Base-by-base conservation (phyloP, 1,140 invertebrate genomes). In the Drosophila arizonae region DNA sequence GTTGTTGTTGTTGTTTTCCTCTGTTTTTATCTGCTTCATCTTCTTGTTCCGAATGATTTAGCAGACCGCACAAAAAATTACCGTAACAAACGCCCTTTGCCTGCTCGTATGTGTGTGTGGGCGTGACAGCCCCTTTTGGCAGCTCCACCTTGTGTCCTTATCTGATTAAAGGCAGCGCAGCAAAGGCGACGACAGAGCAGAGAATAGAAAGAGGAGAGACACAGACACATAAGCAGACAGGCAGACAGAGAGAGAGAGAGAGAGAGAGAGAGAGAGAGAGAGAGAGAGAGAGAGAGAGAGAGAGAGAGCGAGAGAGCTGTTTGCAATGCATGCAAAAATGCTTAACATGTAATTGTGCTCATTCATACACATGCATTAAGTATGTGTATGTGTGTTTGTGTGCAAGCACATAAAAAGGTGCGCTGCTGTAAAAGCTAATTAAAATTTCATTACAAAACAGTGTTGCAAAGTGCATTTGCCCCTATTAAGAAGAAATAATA, bases 371-470 rank as follows among this genome's bases (percentile, higher is more conserved):
- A 21, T n/a, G 33, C 63, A 43, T 52, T 54, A 9, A 30, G 15
- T 33, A 6, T 33, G 17, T 30, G 24, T 48, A 24, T 41, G 30
- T 26, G 13, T 50, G 28, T 55, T 24, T 69, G 57, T 43, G 50
- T 33, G 21, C n/a, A 21, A 36, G 11, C 33, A 11, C 24, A 52
- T 13, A 21, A 28, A 36, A 41, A 26, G 39, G 17, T 17, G 28
- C 46, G 33, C 26, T 46, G 39, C 46, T 72, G 70, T 51, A 28
- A 67, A 48, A 72, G 61, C 74, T 76, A 76, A 76, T 76, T 76
- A 76, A 76, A 67, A 72, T 67, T 68, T 41, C 63, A 76, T 72
- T 63, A 67, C 64, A 55, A 41, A 39, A 62, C 62, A 58, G 56
- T 76, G 69, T 67, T 67, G 57, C 62, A 48, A 70, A 60, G 36